phyloP scores from a whole-genome alignment of 2,113 vertebrate genomes.

The Anser cygnoides region DNA sequence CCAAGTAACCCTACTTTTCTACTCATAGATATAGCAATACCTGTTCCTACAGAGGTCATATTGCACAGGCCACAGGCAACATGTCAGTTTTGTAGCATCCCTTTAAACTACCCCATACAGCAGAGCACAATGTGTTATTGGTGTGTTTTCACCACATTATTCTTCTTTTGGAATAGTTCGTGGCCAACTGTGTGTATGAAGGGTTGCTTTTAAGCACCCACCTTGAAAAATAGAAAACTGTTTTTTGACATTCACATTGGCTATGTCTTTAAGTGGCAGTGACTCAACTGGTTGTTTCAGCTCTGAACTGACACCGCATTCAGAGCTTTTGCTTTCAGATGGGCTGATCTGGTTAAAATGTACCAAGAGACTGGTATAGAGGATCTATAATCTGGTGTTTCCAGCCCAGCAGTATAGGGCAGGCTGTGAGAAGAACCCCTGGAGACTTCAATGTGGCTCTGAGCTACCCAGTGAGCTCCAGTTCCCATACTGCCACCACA shows the following conservation, averaged over 20 bases:
- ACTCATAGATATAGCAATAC: background rate
- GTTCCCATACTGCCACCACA: accelerated
- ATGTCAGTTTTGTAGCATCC: background rate
- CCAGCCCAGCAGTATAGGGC: background rate
- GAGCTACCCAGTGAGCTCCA: background rate
- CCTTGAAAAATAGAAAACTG: background rate
- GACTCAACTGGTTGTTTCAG: background rate
- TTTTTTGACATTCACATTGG: background rate
- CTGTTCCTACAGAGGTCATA: background rate
- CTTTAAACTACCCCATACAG: background rate
- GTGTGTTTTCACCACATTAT: background rate
- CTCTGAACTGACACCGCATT: background rate
- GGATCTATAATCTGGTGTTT: background rate
- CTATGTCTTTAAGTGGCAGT: background rate
- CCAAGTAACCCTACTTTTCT: background rate
- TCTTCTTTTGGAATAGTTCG: background rate
- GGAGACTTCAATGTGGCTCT: background rate
- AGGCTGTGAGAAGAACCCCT: background rate
- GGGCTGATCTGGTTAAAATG: background rate
- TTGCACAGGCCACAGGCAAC: background rate
- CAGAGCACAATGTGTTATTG: background rate
- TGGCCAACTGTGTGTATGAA: background rate
- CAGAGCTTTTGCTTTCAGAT: background rate
- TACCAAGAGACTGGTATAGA: background rate
- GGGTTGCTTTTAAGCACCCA: background rate